Conservation (phyloP, 2,888 invertebrate genomes). For the Brenthis hecate region DNA sequence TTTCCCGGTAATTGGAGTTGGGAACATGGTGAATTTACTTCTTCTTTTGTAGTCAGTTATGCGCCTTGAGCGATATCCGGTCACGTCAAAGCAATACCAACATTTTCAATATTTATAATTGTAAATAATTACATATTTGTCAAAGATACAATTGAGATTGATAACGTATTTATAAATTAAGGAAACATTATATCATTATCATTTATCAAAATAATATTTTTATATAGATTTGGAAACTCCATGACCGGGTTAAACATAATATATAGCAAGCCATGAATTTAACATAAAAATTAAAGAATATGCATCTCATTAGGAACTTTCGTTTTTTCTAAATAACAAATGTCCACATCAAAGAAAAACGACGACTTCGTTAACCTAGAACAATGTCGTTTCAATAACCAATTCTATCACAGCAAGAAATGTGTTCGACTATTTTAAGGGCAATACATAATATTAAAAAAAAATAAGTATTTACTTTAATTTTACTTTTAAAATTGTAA, state of each 20-base stretch:
- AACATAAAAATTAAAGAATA: constrained; percentile 3
- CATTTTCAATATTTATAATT: too few relatives aligned
- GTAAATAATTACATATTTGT: too few relatives aligned
- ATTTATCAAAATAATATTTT: too few relatives aligned
- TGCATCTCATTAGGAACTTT: constrained; percentile 15
- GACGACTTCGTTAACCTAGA: constrained; percentile 30
- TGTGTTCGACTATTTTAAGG: neutral
- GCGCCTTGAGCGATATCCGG: constrained; percentile 7
- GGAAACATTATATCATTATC: too few relatives aligned
- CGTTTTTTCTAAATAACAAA: constrained; percentile 23
- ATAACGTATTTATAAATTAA: too few relatives aligned
- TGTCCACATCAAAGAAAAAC: constrained; percentile 30
- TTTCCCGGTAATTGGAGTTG: too few relatives aligned
- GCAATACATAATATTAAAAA: neutral
- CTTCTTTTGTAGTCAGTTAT: constrained; percentile 4
- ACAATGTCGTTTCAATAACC: constrained; percentile 32
- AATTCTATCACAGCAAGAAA: constrained; percentile 20
- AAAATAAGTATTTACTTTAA: too few relatives aligned
- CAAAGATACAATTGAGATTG: too few relatives aligned
- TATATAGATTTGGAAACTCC: too few relatives aligned
- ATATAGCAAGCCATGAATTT: neutral
- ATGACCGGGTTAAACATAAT: neutral
- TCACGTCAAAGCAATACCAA: constrained; percentile 30
- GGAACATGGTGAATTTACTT: too few relatives aligned
- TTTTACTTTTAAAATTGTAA: too few relatives aligned